Evolutionary conservation across 2,113 vertebrate genomes (phyloP).

Genomic region (Mus musculus): DNA sequence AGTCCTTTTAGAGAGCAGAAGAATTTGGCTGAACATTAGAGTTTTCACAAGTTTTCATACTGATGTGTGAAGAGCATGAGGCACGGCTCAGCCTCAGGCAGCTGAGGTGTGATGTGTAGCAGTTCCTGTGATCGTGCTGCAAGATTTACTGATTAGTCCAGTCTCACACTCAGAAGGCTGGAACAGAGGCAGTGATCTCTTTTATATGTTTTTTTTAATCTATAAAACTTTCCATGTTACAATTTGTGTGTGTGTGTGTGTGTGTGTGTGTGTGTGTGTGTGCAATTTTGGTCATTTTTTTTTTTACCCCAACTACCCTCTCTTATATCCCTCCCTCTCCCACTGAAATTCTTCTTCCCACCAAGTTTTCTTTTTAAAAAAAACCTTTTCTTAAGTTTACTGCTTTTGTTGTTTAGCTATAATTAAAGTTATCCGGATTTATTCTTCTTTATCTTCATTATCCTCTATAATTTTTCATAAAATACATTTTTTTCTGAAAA

Average conservation of each 20-base stretch:
- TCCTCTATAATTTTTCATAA: slow-evolving; percentile 40
- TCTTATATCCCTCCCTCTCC: background rate
- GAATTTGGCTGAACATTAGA: slow-evolving; percentile 58
- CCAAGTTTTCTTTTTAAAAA: background rate
- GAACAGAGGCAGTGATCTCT: slow-evolving; percentile 9
- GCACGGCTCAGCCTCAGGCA: background rate
- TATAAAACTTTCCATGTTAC: slow-evolving; percentile 18
- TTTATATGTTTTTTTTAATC: slow-evolving; percentile 26
- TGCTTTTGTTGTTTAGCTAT: slow-evolving; percentile 27
- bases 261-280: background rate
- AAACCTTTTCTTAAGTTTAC: slow-evolving; percentile 1
- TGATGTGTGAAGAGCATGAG: slow-evolving; percentile 17
- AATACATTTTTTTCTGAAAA: slow-evolving; percentile 14
- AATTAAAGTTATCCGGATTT: background rate
- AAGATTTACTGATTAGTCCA: slow-evolving; percentile 23
- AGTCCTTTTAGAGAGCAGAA: slow-evolving; percentile 55
- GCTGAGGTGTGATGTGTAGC: background rate
- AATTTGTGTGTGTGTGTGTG: background rate
- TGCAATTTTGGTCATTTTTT: background rate
- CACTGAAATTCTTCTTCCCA: background rate
- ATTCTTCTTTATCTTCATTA: background rate
- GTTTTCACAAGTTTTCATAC: slow-evolving; percentile 66
- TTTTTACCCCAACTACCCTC: background rate
- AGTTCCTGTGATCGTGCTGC: background rate
- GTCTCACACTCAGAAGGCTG: slow-evolving; percentile 19